Evolutionary conservation across 2,113 vertebrate genomes (phyloP), one percentile per base, ranked within the genome.

Genomic region (Anoplopoma fimbria): DNA sequence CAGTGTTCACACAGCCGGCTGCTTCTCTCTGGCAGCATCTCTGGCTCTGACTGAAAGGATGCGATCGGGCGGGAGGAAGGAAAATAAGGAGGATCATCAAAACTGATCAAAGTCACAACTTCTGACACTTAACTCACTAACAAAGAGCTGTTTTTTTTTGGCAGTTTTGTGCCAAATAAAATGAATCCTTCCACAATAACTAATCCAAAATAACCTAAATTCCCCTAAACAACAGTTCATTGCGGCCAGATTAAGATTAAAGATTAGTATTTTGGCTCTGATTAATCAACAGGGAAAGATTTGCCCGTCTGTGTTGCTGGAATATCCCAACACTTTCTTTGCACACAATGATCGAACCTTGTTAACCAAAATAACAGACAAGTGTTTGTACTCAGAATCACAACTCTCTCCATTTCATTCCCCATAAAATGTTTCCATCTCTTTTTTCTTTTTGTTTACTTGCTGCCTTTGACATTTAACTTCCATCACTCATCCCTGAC

Each of bases 181-280:
- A 64, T 38, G 57, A 4, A 60, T 63, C 69, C 40, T 9, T 0
- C 27, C 51, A 83, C 49, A 84, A 58, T 57, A 69, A 61, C 81
- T 73, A 90, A 87, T 91, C 81, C 77, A 55, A 81, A 92, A 91
- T 69, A 91, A 84, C 70, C 85, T 79, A 27, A 76, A 77, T 85
- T 90, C 75, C 64, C 58, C 51, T 25, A 6, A 86, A 79, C 21
- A 27, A 75, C 81, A 25, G 58, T 87, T 87, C 85, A 84, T 27
- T 67, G 70, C 71, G 33, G 68, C 36, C 84, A 92, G 92, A 89
- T 93, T 92, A 91, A 89, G 86, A 89, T 80, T 79, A 79, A 63
- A 94, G 92, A 92, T 93, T 93, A 91, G 89, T 80, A 88, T 91
- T 93, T 87, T 77, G 82, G 83, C 60, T 88, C 74, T 79, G 90